Evolutionary conservation across 2,888 invertebrate species (phyloP).

Genomic region (Amblyjoppa proteus): DNA sequence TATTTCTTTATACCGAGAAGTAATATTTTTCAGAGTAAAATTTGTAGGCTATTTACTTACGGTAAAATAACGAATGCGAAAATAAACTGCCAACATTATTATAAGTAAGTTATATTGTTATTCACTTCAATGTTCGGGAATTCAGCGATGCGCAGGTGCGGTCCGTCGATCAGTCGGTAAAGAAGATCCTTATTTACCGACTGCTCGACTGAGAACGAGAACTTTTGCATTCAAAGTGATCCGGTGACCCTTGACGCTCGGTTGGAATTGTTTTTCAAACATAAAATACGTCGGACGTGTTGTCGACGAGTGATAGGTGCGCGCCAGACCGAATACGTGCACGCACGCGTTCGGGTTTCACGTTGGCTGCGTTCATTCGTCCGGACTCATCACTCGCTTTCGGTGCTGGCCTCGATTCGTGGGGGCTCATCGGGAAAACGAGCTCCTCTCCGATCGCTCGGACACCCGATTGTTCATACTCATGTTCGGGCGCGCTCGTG

Average conservation of each 20-base stretch:
- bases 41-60: not conserved
- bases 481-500: slow-evolving; percentile 30
- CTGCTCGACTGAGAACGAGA: no score
- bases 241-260: slow-evolving; percentile 1
- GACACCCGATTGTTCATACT: slow-evolving; percentile 46
- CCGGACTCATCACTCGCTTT: slow-evolving; percentile 24
- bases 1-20: no score
- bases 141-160: not conserved
- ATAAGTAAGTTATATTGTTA: not conserved
- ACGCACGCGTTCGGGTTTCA: slow-evolving; percentile 14
- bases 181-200: not conserved
- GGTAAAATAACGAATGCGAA: not conserved
- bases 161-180: not conserved
- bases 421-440: slow-evolving; percentile 25
- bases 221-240: not conserved
- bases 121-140: not conserved
- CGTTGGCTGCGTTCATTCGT: slow-evolving; percentile 14
- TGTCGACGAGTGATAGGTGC: slow-evolving; percentile 1
- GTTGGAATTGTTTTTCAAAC: not conserved
- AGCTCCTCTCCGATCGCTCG: slow-evolving; percentile 19
- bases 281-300: slow-evolving; percentile 21
- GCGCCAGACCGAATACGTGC: slow-evolving; percentile 9
- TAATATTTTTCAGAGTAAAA: no score
- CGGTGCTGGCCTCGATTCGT: slow-evolving; percentile 58
- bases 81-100: not conserved